Evolutionary conservation across 2,888 invertebrate genomes (phyloP).

Genomic region (Parnassius smintheus): DNA sequence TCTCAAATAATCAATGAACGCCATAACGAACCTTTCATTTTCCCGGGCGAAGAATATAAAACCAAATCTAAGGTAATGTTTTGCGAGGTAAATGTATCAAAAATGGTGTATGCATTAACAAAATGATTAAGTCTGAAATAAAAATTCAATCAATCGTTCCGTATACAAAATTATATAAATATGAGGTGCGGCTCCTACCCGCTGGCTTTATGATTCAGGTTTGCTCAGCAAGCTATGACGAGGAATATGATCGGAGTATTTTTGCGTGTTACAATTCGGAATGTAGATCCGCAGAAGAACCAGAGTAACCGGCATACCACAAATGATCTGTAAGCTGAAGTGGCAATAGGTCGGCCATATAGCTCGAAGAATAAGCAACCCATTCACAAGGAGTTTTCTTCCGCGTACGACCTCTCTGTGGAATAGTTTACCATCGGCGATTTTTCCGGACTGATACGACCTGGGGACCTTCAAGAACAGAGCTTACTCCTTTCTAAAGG

Average conservation of each 20-base stretch:
- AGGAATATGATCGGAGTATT: background rate
- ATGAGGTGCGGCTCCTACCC: too few relatives aligned
- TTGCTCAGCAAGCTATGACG: too few relatives aligned
- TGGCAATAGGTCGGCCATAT: background rate
- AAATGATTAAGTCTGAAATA: background rate
- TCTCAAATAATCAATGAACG: slow-evolving; percentile 24
- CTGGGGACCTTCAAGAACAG: too few relatives aligned
- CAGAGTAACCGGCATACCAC: background rate
- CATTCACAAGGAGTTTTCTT: background rate
- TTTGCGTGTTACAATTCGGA: background rate
- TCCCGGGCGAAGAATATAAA: slow-evolving; percentile 14
- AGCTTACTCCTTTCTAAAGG: too few relatives aligned
- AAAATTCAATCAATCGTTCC: slow-evolving; percentile 6
- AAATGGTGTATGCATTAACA: slow-evolving; percentile 8
- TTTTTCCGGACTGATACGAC: too few relatives aligned
- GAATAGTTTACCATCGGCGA: too few relatives aligned
- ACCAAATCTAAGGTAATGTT: slow-evolving; percentile 16
- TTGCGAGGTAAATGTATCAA: slow-evolving; percentile 12
- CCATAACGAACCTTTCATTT: slow-evolving; percentile 13
- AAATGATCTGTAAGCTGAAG: background rate
- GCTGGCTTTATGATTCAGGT: too few relatives aligned
- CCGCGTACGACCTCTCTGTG: too few relatives aligned
- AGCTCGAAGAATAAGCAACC: background rate
- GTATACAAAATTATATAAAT: background rate
- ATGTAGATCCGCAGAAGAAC: background rate